Evolutionary conservation across 2,113 vertebrate species (phyloP).

Genomic region (Castor canadensis): DNA sequence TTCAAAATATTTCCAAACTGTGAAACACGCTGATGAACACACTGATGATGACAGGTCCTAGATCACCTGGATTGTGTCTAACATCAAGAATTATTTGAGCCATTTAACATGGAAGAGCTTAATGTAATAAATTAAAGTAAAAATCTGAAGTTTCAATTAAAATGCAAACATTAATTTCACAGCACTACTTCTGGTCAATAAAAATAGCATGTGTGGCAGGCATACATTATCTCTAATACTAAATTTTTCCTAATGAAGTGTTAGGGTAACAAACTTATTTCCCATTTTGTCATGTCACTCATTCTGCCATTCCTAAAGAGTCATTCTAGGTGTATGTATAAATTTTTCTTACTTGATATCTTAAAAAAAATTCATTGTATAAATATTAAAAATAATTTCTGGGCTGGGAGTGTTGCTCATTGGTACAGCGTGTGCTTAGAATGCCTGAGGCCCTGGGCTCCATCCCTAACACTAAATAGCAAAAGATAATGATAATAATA

Average conservation of each 20-base stretch:
- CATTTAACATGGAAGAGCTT: background rate
- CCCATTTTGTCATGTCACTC: background rate
- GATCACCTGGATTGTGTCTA: background rate
- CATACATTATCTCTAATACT: too few species aligned
- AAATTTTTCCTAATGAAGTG: too few species aligned
- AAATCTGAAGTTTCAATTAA: background rate
- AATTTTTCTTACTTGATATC: background rate
- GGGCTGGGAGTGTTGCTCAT: background rate
- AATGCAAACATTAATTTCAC: background rate
- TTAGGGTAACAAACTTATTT: background rate
- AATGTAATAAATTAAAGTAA: background rate
- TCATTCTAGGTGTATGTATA: background rate
- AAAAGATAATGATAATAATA: background rate
- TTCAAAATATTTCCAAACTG: conserved; percentile 39
- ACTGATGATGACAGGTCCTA: background rate
- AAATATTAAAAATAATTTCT: background rate
- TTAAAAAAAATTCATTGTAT: background rate
- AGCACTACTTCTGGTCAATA: background rate
- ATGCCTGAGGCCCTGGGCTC: too few species aligned
- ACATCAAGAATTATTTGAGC: background rate
- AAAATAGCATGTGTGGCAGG: background rate
- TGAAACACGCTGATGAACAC: background rate
- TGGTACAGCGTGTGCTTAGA: background rate
- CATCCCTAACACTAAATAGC: background rate
- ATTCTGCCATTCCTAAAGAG: background rate